Evolutionary conservation across 2,797 vertebrate genomes (phyloP).

Genomic region (Chiroxiphia lanceolata): DNA sequence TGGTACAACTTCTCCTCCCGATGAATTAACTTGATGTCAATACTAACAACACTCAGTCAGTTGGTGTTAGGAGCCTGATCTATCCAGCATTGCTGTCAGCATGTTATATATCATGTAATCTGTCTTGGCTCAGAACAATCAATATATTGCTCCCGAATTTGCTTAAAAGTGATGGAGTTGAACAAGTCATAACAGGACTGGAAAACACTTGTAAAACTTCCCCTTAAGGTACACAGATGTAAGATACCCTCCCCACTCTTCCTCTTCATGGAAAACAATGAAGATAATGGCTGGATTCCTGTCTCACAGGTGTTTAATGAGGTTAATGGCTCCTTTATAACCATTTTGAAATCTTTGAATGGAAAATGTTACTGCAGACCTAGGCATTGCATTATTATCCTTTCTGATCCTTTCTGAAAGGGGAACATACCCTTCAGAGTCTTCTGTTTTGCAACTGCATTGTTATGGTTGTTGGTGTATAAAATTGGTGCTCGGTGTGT

Average conservation of each 20-base stretch:
- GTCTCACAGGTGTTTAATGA: slow-evolving; percentile 22
- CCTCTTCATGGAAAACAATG: not conserved
- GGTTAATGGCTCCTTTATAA: not conserved
- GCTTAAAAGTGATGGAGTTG: not conserved
- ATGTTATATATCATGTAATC: not conserved
- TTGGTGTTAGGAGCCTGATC: not conserved
- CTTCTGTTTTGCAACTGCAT: slow-evolving; percentile 65
- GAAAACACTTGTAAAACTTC: slow-evolving; percentile 13
- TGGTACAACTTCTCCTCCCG: not conserved
- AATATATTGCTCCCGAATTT: slow-evolving; percentile 8
- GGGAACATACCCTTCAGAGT: slow-evolving; percentile 57
- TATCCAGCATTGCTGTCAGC: slow-evolving; percentile 25
- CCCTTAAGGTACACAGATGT: not conserved
- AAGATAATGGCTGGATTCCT: not conserved
- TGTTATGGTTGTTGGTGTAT: slow-evolving; percentile 75
- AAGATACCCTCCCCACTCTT: not conserved
- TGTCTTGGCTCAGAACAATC: slow-evolving; percentile 22
- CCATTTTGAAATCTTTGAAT: not conserved
- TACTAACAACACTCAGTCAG: not conserved
- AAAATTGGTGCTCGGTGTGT: slow-evolving; percentile 70
- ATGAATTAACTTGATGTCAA: not conserved
- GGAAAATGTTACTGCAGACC: not conserved
- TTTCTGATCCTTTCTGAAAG: slow-evolving; percentile 35
- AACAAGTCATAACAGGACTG: not conserved
- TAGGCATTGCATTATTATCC: not conserved